Percentiles rank a stretch among this genome's conserved stretches.
Evolutionary conservation across 1,140 invertebrate genomes (phyloP).

Genomic region (Cydia amplana): DNA sequence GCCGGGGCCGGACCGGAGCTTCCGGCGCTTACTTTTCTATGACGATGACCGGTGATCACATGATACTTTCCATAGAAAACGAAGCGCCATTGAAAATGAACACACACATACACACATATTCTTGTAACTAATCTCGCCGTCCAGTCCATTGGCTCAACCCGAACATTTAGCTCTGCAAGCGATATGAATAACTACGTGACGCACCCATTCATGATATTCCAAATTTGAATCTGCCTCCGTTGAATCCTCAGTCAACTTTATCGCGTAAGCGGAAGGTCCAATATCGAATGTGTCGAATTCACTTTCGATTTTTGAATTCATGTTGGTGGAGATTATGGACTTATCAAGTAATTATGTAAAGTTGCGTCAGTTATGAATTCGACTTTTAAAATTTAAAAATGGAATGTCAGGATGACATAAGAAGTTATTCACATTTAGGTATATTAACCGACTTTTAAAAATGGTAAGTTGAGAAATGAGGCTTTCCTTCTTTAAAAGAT

Average conservation of each 20-base stretch:
- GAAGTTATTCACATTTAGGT: neutral
- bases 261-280: conserved; percentile 4
- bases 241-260: neutral
- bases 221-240: conserved; percentile 3
- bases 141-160: neutral
- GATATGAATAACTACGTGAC: neutral
- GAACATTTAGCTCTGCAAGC: neutral
- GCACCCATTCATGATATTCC: conserved; percentile 13
- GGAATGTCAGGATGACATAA: neutral
- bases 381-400: neutral
- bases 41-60: no score
- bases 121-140: no score
- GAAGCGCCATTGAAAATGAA: no score
- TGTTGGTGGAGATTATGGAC: neutral
- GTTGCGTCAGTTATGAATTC: conserved; percentile 2
- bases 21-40: no score
- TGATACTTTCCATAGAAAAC: no score
- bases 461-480: neutral
- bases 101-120: no score
- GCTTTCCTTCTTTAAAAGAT: no score
- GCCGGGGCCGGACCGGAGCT: no score
- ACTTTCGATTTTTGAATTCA: conserved; percentile 17
- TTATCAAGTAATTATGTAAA: conserved; percentile 11
- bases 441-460: conserved; percentile 1
- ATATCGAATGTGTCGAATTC: neutral